Evolutionary conservation across 2,888 invertebrate genomes (phyloP).

Genomic region (Bruchidius siliquastri): DNA sequence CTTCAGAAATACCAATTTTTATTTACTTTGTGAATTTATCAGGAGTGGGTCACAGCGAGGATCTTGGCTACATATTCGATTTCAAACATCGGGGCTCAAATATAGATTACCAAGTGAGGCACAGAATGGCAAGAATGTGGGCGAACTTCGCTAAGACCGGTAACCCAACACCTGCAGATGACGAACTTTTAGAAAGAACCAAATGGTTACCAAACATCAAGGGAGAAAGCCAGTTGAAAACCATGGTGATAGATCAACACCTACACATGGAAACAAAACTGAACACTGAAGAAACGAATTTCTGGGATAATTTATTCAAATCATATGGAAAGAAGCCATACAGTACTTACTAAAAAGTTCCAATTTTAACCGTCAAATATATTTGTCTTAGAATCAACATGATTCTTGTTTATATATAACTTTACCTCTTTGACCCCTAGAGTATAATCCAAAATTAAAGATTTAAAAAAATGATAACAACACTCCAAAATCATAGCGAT

Average conservation of each 20-base stretch:
- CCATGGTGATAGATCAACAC: conserved; percentile 12
- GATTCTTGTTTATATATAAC: no score
- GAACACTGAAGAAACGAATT: conserved; percentile 5
- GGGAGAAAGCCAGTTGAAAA: conserved; percentile 2
- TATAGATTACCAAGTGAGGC: conserved; percentile 15
- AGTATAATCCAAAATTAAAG: no score
- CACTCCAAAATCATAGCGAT: no score
- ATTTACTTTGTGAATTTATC: no score
- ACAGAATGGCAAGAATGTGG: conserved; percentile 21
- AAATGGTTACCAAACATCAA: conserved; percentile 12
- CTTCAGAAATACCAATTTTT: no score
- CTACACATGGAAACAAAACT: conserved; percentile 5
- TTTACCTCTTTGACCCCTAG: no score
- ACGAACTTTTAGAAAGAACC: conserved; percentile 18
- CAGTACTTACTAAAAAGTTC: conserved; percentile 12
- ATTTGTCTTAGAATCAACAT: no score
- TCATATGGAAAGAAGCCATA: conserved; percentile 16
- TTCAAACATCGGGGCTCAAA: conserved; percentile 10
- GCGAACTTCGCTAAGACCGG: conserved; percentile 26
- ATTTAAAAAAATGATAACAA: no score
- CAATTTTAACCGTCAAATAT: no score
- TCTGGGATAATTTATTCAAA: conserved; percentile 17
- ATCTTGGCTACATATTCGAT: conserved; percentile 25
- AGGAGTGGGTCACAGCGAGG: conserved; percentile 27
- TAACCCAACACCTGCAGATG: conserved; percentile 23